Evolutionary conservation across 2,113 vertebrate species (phyloP).

Genomic region (Eulacestoma nigropectus): DNA sequence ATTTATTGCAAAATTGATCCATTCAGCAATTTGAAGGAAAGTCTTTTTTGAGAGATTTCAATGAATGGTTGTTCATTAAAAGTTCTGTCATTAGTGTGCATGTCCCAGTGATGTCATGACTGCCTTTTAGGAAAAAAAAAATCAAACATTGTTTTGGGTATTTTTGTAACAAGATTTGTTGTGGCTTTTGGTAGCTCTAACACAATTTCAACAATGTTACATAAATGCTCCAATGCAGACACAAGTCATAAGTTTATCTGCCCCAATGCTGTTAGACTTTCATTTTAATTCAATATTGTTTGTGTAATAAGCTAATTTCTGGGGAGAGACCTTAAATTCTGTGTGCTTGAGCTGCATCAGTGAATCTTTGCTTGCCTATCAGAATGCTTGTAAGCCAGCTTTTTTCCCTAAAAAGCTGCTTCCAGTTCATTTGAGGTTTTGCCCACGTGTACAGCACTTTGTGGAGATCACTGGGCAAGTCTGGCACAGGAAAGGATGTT

Average conservation of each 20-base stretch:
- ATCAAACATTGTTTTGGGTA: neutral
- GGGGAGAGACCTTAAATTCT: neutral
- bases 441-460: rapidly evolving
- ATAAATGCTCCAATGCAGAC: neutral
- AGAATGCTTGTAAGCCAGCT: neutral
- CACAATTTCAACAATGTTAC: neutral
- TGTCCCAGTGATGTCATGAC: neutral
- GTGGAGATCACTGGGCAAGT: neutral
- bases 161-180: neutral
- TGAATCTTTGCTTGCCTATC: neutral
- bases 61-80: neutral
- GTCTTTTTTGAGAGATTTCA: neutral
- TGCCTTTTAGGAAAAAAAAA: neutral
- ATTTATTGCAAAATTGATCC: neutral
- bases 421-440: neutral
- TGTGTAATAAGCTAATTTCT: neutral
- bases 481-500: neutral
- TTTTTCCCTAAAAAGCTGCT: neutral
- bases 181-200: neutral
- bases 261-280: neutral
- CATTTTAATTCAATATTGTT: neutral
- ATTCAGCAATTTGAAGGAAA: neutral
- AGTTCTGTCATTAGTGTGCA: rapidly evolving
- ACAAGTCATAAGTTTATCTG: neutral
- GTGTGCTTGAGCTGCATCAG: rapidly evolving